Conservation (phyloP, 23 tunicate species). For the Ascidia mentula region DNA sequence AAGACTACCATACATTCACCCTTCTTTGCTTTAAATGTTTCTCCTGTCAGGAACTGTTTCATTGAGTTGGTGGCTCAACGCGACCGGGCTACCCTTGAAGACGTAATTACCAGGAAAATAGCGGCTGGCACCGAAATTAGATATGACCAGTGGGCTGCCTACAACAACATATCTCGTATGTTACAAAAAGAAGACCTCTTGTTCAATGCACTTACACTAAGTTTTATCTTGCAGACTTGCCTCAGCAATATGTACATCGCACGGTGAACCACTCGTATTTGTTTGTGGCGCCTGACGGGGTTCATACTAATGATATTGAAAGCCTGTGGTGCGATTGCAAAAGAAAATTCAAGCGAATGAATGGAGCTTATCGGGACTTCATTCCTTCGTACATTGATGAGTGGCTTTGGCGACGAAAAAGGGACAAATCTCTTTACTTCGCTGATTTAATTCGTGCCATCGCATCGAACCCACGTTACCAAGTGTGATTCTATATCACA, state of each 20-base stretch:
- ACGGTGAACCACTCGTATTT: constrained; percentile 4
- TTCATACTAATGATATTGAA: constrained; percentile 9
- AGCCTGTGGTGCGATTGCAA: constrained; percentile 9
- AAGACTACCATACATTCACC: not conserved
- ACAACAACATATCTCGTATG: not conserved
- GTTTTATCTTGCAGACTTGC: not conserved
- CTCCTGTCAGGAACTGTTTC: not conserved
- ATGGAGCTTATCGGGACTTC: not conserved
- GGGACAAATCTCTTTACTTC: constrained; percentile 1
- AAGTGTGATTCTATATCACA: not conserved
- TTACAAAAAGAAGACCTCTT: no score
- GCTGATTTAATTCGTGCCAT: constrained; percentile 1
- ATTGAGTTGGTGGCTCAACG: constrained; percentile 2
- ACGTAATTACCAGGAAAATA: not conserved
- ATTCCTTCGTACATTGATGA: constrained; percentile 17
- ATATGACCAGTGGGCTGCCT: constrained; percentile 20
- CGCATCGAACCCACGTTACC: not conserved
- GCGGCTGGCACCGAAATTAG: not conserved
- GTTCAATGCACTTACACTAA: no score
- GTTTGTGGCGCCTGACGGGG: constrained; percentile 13
- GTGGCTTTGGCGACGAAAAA: not conserved
- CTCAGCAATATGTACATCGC: constrained; percentile 9
- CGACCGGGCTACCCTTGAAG: constrained; percentile 6
- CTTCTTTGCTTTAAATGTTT: not conserved
- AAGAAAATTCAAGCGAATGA: not conserved